Evolutionary conservation across 1,140 invertebrate genomes (phyloP).

Genomic region (Pygmarrhopalites habei): DNA sequence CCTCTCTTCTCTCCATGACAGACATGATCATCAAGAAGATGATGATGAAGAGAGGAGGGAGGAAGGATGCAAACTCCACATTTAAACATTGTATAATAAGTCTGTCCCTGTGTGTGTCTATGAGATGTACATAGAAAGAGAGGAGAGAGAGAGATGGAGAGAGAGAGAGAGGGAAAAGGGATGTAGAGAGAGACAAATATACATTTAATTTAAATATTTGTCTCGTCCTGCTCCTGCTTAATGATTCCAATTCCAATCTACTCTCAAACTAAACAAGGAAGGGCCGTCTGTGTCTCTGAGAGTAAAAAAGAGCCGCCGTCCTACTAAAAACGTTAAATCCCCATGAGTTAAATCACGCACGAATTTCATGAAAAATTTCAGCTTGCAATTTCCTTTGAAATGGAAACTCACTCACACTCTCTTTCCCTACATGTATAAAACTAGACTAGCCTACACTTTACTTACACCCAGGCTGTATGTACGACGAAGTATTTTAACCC

Average conservation of each 20-base stretch:
- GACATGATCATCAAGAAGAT: background rate
- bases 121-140: too few species aligned
- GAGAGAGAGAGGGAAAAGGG: background rate
- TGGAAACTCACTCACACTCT: slow-evolving; percentile 32
- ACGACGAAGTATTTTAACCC: too few species aligned
- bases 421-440: too few species aligned
- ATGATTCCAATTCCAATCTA: slow-evolving; percentile 32
- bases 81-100: too few species aligned
- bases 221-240: slow-evolving; percentile 24
- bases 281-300: slow-evolving; percentile 14
- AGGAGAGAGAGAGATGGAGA: background rate
- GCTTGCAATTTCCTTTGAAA: slow-evolving; percentile 35
- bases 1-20: background rate
- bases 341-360: slow-evolving; percentile 34
- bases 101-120: too few species aligned
- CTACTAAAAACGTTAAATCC: slow-evolving; percentile 24
- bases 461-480: too few species aligned
- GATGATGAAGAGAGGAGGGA: background rate
- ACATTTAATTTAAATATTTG: slow-evolving; percentile 16
- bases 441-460: too few species aligned
- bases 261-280: slow-evolving; percentile 19
- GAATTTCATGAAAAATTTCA: slow-evolving; percentile 33
- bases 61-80: too few species aligned
- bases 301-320: slow-evolving; percentile 17
- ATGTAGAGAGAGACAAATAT: background rate